phyloP scores from a whole-genome alignment of 2,797 vertebrate genomes.

The Falco biarmicus region DNA sequence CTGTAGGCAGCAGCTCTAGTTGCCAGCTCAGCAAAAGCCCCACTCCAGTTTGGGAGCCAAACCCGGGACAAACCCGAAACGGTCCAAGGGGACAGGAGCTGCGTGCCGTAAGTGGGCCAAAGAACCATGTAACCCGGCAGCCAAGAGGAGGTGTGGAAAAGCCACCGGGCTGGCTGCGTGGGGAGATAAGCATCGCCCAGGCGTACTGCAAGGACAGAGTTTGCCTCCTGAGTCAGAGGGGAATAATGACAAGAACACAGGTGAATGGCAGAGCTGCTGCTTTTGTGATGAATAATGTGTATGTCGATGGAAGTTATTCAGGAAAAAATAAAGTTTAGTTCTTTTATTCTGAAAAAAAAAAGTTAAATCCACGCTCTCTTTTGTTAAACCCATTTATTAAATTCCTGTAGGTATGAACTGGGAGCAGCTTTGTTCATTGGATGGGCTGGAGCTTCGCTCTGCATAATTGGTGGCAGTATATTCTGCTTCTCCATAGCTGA shows the following conservation, averaged over 20 bases:
- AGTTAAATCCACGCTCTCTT: background rate
- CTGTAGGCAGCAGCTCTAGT: background rate
- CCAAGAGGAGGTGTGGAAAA: background rate
- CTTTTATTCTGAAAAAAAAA: background rate
- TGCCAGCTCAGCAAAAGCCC: background rate
- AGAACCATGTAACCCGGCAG: rapidly evolving
- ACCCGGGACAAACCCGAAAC: background rate
- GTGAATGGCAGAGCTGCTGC: background rate
- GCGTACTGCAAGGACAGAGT: background rate
- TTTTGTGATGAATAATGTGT: background rate
- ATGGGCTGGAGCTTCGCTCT: conserved; percentile 92
- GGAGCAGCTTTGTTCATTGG: conserved; percentile 93
- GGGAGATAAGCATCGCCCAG: background rate
- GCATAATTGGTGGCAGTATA: conserved; percentile 88
- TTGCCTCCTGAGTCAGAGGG: background rate
- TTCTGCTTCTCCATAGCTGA: conserved; percentile 85
- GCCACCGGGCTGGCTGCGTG: background rate
- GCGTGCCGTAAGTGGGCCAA: rapidly evolving
- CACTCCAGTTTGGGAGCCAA: background rate
- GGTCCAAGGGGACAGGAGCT: background rate
- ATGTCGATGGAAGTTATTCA: background rate
- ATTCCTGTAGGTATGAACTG: conserved; percentile 89
- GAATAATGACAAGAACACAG: background rate
- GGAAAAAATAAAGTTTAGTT: background rate
- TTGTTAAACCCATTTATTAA: conserved; percentile 27